Evolutionary conservation across 2,797 vertebrate genomes (phyloP).

Genomic region (Enteromius radiatus): DNA sequence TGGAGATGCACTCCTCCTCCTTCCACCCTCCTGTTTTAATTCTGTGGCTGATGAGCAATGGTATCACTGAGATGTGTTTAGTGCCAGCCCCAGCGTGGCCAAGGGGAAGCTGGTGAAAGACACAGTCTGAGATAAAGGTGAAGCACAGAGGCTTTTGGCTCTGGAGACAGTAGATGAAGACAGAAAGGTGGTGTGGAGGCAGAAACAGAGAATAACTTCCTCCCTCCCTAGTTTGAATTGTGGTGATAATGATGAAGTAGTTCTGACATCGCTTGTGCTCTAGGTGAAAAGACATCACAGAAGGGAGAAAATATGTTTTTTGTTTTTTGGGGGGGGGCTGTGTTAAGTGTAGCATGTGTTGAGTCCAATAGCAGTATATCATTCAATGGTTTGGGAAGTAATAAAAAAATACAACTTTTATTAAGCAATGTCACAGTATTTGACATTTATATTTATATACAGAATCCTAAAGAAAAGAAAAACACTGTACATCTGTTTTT

Average conservation of each 20-base stretch:
- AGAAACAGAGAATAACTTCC: slow-evolving; percentile 11
- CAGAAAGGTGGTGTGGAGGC: slow-evolving; percentile 22
- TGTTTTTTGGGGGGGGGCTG: no score
- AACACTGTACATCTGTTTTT: no score
- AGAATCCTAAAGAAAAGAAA: no score
- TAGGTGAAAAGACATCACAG: background rate
- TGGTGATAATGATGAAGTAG: slow-evolving; percentile 15
- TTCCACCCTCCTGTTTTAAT: slow-evolving; percentile 27
- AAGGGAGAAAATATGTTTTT: background rate
- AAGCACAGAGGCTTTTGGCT: slow-evolving; percentile 25
- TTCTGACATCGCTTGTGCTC: background rate
- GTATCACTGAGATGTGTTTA: slow-evolving; percentile 40
- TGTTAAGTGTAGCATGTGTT: background rate
- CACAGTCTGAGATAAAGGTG: slow-evolving; percentile 32
- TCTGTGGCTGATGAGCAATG: slow-evolving; percentile 34
- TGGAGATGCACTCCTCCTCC: slow-evolving; percentile 46
- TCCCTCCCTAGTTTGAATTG: slow-evolving; percentile 11
- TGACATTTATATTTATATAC: background rate
- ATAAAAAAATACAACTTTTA: background rate
- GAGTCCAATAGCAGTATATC: background rate
- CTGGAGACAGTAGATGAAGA: slow-evolving; percentile 40
- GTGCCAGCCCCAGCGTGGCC: slow-evolving; percentile 10
- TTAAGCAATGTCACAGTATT: background rate
- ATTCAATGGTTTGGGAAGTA: background rate
- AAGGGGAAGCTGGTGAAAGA: slow-evolving; percentile 35